These are phyloP conservation scores for Myiothlypis chrysogaster DNA, from an alignment of 2,797 vertebrate species.

Conservation along the genomic window DNA sequence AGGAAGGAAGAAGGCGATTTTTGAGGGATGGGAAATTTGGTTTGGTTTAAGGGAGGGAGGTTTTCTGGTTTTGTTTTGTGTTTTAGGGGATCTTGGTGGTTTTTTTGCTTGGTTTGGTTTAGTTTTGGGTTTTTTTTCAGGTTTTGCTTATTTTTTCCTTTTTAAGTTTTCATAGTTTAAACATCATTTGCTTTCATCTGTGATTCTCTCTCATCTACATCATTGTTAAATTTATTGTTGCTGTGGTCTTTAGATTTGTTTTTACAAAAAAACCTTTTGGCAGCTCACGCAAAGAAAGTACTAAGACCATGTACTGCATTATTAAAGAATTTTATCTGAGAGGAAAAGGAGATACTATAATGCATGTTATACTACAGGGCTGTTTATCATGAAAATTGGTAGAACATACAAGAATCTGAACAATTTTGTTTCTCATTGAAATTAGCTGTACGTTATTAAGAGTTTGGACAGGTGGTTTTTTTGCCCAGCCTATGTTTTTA, in stretches of 20 bases:
- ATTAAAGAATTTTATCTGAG: neutral
- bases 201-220: neutral
- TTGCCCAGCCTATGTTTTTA: neutral
- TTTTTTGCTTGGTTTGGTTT: neutral
- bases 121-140: neutral
- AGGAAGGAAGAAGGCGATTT: neutral
- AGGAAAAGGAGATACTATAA: neutral
- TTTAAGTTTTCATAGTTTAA: neutral
- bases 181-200: neutral
- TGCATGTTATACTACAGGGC: neutral
- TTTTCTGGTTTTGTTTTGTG: neutral
- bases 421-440: neutral
- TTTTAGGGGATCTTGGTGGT: rapidly evolving
- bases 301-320: neutral
- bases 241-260: neutral
- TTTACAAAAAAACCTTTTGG: neutral
- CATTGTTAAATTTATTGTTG: neutral
- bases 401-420: neutral
- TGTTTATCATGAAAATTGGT: neutral
- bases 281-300: neutral
- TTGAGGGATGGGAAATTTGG: rapidly evolving
- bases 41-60: neutral
- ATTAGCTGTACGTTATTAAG: neutral
- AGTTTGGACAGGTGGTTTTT: neutral
- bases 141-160: neutral